Conservation (phyloP, 2,888 invertebrate species). For the Podotricha telesiphe region DNA sequence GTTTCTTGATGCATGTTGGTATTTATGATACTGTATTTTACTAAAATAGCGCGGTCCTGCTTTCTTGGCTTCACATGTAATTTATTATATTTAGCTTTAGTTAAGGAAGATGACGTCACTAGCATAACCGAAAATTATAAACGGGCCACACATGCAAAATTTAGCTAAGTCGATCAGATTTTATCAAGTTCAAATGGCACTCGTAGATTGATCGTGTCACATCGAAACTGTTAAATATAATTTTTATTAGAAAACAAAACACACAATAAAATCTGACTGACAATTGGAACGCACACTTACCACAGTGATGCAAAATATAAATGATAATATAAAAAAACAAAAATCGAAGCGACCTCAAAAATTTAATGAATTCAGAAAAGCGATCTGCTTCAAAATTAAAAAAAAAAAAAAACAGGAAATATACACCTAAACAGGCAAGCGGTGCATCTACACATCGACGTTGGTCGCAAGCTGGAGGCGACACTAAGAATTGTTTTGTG, state of each 20-base stretch:
- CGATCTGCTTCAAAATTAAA: slow-evolving; percentile 43
- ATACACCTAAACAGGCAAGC: slow-evolving; percentile 79
- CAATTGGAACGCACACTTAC: slow-evolving; percentile 46
- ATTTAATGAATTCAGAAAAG: slow-evolving; percentile 46
- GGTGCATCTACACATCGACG: slow-evolving; percentile 83
- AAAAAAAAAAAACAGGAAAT: slow-evolving; percentile 50
- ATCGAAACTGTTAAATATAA: not conserved
- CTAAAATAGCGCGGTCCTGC: slow-evolving; percentile 30
- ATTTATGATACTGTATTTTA: slow-evolving; percentile 14
- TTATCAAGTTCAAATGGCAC: slow-evolving; percentile 31
- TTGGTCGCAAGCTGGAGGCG: slow-evolving; percentile 77
- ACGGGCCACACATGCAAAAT: slow-evolving; percentile 67
- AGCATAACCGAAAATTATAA: slow-evolving; percentile 38
- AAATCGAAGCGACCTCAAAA: slow-evolving; percentile 50
- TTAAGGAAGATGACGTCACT: slow-evolving; percentile 41
- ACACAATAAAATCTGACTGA: slow-evolving; percentile 48
- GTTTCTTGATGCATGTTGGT: slow-evolving; percentile 13
- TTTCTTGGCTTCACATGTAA: slow-evolving; percentile 37
- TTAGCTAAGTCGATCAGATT: slow-evolving; percentile 62
- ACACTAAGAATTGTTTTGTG: slow-evolving; percentile 61
- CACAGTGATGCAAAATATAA: slow-evolving; percentile 46
- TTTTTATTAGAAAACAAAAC: slow-evolving; percentile 21
- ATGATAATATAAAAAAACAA: slow-evolving; percentile 45
- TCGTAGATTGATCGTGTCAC: not conserved
- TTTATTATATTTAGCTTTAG: slow-evolving; percentile 27